phyloP scores from a whole-genome alignment of 2,888 invertebrate genomes.

The Gryllus longicercus region DNA sequence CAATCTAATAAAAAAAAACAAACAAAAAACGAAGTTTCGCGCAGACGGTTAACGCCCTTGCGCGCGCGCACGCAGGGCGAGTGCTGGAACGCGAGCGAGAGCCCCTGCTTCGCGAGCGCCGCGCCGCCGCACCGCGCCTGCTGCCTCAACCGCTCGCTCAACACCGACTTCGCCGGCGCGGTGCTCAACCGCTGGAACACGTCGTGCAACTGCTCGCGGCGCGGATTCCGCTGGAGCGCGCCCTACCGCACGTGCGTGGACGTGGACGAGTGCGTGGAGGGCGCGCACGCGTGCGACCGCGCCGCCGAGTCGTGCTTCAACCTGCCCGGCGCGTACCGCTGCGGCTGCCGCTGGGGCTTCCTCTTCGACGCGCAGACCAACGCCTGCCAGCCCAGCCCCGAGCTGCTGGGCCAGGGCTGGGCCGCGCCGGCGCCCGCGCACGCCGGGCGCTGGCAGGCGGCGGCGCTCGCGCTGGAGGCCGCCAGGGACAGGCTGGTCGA shows the following conservation, averaged over 20 bases:
- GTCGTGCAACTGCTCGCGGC: constrained; percentile 53
- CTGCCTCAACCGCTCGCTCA: constrained; percentile 41
- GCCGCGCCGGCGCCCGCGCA: neutral
- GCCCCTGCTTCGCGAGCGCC: constrained; percentile 55
- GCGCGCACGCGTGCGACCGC: constrained; percentile 46
- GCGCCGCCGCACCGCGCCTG: constrained; percentile 30
- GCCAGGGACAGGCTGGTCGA: neutral
- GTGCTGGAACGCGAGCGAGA: constrained; percentile 50
- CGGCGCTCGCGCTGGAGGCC: no score
- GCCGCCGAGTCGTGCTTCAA: constrained; percentile 56
- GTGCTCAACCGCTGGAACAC: constrained; percentile 60
- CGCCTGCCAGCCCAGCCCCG: constrained; percentile 42
- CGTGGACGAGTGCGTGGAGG: constrained; percentile 55
- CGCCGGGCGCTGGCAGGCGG: neutral
- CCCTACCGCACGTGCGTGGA: constrained; percentile 60
- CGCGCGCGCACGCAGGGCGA: constrained; percentile 42
- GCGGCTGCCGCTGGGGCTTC: constrained; percentile 54
- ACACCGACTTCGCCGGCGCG: constrained; percentile 51
- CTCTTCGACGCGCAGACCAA: constrained; percentile 41
- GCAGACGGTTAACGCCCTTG: no score
- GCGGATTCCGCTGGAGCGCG: constrained; percentile 58
- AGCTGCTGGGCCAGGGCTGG: constrained; percentile 35
- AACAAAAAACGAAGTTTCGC: no score
- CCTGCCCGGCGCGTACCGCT: constrained; percentile 51
- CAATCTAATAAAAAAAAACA: no score